phyloP scores from a whole-genome alignment of 2,797 vertebrate species.

The Ataeniobius toweri region DNA sequence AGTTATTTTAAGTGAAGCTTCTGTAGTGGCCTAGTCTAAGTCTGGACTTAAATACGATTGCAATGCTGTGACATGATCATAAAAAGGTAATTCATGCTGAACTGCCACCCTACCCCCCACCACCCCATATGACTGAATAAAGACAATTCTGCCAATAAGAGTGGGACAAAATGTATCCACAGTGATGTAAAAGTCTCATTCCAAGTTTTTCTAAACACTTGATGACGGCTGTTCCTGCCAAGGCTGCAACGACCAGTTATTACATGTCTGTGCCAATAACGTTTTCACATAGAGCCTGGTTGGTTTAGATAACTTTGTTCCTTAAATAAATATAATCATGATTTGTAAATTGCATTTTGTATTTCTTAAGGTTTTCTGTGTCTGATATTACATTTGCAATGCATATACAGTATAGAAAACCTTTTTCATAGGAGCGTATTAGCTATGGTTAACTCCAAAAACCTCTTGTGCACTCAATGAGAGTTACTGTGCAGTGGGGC shows the following conservation, averaged over 20 bases:
- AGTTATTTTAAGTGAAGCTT: neutral
- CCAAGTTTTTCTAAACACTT: neutral
- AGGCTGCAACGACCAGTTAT: neutral
- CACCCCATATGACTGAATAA: too few species aligned
- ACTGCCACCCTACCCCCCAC: neutral
- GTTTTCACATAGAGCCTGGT: neutral
- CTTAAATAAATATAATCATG: neutral
- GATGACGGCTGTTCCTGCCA: neutral
- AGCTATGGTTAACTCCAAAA: too few species aligned
- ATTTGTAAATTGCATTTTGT: neutral
- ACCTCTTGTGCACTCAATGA: neutral
- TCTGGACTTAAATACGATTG: neutral
- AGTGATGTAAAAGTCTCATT: too few species aligned
- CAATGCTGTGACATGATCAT: neutral
- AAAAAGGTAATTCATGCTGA: neutral
- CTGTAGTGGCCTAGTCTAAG: neutral
- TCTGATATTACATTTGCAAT: neutral
- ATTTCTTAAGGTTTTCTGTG: neutral
- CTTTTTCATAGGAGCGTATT: too few species aligned
- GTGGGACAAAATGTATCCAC: too few species aligned
- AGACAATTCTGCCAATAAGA: too few species aligned
- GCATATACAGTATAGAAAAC: neutral
- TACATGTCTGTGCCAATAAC: neutral
- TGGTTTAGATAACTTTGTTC: neutral
- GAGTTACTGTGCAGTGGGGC: slow-evolving; percentile 29